Evolutionary conservation across 2,797 vertebrate genomes (phyloP).

Genomic region (Ataeniobius toweri): DNA sequence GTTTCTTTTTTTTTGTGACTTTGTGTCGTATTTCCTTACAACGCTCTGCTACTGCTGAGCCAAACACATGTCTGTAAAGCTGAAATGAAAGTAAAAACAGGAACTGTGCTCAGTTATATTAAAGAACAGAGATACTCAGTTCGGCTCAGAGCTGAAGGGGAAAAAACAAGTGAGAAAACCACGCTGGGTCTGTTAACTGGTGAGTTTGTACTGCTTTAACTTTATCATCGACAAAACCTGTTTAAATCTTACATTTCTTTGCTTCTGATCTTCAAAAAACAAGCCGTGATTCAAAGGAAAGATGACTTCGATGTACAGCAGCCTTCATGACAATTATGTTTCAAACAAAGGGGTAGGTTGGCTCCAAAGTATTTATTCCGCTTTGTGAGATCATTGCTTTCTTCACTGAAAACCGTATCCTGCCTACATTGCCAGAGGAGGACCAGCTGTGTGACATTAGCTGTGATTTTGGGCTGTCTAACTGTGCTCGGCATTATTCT

Average conservation of each 20-base stretch:
- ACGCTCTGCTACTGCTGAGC: too few species aligned
- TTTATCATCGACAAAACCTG: background rate
- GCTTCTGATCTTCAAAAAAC: background rate
- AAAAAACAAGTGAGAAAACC: slow-evolving; percentile 4
- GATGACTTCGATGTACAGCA: slow-evolving; percentile 60
- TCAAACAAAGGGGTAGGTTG: slow-evolving; percentile 68
- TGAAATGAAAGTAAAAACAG: slow-evolving; percentile 76
- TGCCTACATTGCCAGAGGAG: slow-evolving; percentile 35
- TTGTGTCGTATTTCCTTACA: background rate
- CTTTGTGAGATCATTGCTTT: background rate
- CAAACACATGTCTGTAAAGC: slow-evolving; percentile 1
- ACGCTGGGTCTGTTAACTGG: slow-evolving; percentile 24
- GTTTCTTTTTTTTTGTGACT: slow-evolving; percentile 3
- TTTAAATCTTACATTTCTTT: background rate
- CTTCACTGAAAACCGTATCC: background rate
- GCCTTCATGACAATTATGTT: slow-evolving; percentile 61
- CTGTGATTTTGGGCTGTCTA: slow-evolving; percentile 55
- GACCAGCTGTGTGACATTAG: slow-evolving; percentile 50
- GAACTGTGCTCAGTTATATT: slow-evolving; percentile 52
- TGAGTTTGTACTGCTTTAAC: slow-evolving; percentile 51
- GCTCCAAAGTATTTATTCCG: background rate
- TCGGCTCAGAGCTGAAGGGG: slow-evolving; percentile 19
- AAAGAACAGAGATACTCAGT: background rate
- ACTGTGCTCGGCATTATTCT: slow-evolving; percentile 64
- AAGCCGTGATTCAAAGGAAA: slow-evolving; percentile 14